Percentiles rank a stretch among this genome's conserved stretches.
Evolutionary conservation across 2,113 vertebrate genomes (phyloP).

Genomic region (Jacana jacana): DNA sequence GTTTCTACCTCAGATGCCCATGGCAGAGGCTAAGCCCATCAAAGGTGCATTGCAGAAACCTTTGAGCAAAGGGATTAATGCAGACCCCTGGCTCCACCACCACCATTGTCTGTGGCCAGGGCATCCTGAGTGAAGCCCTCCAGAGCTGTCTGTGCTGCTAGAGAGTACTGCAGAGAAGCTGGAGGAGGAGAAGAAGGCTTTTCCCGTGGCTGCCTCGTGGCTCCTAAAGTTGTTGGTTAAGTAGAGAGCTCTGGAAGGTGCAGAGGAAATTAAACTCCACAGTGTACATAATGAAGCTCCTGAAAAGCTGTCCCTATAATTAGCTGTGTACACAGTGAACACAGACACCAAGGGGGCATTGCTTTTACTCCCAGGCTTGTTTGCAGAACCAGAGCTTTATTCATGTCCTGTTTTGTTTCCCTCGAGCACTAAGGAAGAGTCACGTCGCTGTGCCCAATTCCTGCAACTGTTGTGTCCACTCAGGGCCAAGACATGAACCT

Average conservation of each 20-base stretch:
- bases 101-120: neutral
- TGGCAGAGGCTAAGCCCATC: neutral
- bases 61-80: neutral
- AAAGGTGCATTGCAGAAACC: neutral
- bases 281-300: slow-evolving; percentile 13
- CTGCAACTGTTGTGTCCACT: neutral
- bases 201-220: neutral
- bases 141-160: neutral
- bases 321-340: neutral
- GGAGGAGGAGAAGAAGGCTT: neutral
- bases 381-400: slow-evolving; percentile 6
- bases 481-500: neutral
- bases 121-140: neutral
- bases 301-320: slow-evolving; percentile 53
- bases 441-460: neutral
- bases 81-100: neutral
- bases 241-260: neutral
- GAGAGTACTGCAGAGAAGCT: neutral
- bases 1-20: neutral
- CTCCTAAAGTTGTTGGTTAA: neutral
- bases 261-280: slow-evolving; percentile 1
- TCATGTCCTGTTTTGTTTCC: slow-evolving; percentile 33
- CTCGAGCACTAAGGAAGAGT: neutral
- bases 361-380: slow-evolving; percentile 3
- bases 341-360: neutral